Percentiles rank a stretch among this genome's conserved stretches.
Evolutionary conservation across 2,113 vertebrate species (phyloP).

Genomic region (Heptranchias perlo): DNA sequence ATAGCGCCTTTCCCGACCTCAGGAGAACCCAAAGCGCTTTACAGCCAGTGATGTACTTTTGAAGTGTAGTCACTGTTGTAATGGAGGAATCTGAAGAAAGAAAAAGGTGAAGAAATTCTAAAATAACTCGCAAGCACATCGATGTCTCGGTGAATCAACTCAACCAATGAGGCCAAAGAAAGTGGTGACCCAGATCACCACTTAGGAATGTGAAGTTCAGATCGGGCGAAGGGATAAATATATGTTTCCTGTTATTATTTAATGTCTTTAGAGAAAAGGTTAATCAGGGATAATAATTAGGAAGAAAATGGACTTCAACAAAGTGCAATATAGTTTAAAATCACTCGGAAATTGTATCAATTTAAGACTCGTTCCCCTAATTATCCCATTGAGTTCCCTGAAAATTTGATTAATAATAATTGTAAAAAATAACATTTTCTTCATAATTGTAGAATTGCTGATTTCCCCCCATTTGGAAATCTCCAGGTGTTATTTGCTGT

Average conservation of each 20-base stretch:
- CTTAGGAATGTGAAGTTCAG: not conserved
- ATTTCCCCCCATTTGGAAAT: not conserved
- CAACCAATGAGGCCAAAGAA: not conserved
- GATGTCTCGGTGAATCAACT: not conserved
- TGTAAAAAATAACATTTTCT: not conserved
- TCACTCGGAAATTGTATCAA: not conserved
- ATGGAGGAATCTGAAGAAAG: not conserved
- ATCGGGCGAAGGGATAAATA: not conserved
- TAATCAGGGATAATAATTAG: not conserved
- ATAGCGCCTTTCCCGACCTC: not conserved
- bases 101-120: not conserved
- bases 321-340: not conserved
- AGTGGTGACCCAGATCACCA: not conserved
- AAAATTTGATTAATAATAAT: not conserved
- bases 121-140: not conserved
- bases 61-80: not conserved
- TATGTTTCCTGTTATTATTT: slow-evolving; percentile 1
- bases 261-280: not conserved
- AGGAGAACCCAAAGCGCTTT: not conserved
- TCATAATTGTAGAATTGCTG: not conserved
- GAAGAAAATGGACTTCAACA: not conserved
- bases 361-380: not conserved
- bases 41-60: not conserved
- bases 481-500: not conserved
- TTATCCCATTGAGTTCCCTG: not conserved